Evolutionary conservation across 2,113 vertebrate species (phyloP).

Genomic region (Pundamilia nyererei): DNA sequence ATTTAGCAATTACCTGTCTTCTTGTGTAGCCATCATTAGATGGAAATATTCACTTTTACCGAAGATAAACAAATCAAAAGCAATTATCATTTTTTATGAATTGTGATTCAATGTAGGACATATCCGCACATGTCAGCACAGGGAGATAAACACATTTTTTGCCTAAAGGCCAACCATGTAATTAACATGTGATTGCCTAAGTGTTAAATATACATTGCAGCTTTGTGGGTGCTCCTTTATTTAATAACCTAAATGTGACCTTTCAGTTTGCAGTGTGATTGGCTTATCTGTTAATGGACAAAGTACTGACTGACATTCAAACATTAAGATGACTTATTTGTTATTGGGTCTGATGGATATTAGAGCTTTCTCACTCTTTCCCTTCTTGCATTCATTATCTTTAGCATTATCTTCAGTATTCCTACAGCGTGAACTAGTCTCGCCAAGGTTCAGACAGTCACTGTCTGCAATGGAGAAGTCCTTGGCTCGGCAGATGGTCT

Average conservation of each 20-base stretch:
- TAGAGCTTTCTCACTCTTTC: neutral
- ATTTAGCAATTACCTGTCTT: neutral
- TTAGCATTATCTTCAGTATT: neutral
- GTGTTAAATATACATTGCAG: neutral
- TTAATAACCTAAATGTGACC: rapidly evolving
- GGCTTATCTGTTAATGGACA: neutral
- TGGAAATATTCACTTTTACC: neutral
- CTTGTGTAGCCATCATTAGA: neutral
- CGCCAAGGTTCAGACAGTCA: slow-evolving; percentile 12
- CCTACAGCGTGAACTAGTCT: neutral
- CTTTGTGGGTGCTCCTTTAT: neutral
- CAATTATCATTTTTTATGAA: neutral
- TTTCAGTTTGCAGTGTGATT: neutral
- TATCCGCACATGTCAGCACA: neutral
- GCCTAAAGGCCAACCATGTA: neutral
- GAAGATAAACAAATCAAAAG: neutral
- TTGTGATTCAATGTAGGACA: neutral
- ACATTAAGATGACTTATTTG: neutral
- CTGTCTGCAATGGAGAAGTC: slow-evolving; percentile 10
- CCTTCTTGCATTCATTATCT: neutral
- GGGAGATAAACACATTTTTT: neutral
- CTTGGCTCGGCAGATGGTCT: slow-evolving; percentile 28
- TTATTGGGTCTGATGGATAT: neutral
- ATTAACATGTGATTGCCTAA: neutral
- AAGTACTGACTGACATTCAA: neutral